phyloP scores from a whole-genome alignment of 2,888 invertebrate species.

The Ferrisia virgata region DNA sequence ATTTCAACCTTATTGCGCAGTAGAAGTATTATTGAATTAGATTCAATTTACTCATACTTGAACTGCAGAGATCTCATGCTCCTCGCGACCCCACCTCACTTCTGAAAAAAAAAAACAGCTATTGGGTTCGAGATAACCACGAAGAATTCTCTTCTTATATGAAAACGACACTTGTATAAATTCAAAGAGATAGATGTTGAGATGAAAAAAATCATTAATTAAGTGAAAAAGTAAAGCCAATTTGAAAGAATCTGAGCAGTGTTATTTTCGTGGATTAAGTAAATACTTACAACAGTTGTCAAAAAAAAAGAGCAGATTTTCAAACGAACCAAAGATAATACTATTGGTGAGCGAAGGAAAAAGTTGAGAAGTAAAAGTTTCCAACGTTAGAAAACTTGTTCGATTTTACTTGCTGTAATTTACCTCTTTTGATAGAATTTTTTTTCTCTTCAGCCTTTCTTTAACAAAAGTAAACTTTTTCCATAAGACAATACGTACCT shows the following conservation, averaged over 20 bases:
- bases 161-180: not conserved
- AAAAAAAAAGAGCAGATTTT: not conserved
- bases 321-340: conserved; percentile 6
- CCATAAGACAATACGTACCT: conserved; percentile 20
- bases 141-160: no score
- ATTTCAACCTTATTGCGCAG: no score
- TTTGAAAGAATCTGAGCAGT: conserved; percentile 9
- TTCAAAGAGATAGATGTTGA: not conserved
- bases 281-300: conserved; percentile 17
- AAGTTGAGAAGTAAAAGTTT: conserved; percentile 18
- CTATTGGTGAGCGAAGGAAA: not conserved
- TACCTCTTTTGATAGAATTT: conserved; percentile 26
- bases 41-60: no score
- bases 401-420: conserved; percentile 26
- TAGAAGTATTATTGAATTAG: no score
- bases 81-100: no score
- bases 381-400: conserved; percentile 6
- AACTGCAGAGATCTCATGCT: no score
- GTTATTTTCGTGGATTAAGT: not conserved
- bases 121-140: no score
- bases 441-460: not conserved
- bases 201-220: not conserved
- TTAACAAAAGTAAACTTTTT: conserved; percentile 3
- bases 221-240: not conserved
- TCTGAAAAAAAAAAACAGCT: no score